Evolutionary conservation across 2,888 invertebrate genomes (phyloP).

Genomic region (Agrotis segetum): DNA sequence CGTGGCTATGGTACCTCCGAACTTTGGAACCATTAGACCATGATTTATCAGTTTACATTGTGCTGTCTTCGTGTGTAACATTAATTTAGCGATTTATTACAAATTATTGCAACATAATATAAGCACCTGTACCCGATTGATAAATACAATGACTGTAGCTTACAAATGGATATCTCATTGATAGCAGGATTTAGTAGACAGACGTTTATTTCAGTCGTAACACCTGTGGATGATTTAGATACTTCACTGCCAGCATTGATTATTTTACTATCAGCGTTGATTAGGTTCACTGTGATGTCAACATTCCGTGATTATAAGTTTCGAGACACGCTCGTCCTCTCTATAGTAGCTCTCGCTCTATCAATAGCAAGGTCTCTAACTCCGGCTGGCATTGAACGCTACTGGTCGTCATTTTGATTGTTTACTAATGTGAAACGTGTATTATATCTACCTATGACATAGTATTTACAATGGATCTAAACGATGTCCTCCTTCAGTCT

Average conservation of each 20-base stretch:
- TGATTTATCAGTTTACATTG: background rate
- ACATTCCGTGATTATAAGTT: slow-evolving; percentile 5
- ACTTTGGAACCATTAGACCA: background rate
- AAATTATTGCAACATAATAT: background rate
- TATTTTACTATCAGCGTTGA: slow-evolving; percentile 32
- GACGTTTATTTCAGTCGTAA: background rate
- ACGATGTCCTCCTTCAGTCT: slow-evolving; percentile 79
- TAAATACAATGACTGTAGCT: background rate
- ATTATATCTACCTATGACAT: background rate
- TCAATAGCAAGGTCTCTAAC: slow-evolving; percentile 27
- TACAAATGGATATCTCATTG: background rate
- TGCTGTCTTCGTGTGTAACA: background rate
- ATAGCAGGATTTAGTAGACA: slow-evolving; percentile 23
- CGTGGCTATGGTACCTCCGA: background rate
- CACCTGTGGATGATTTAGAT: slow-evolving; percentile 11
- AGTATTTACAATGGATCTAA: slow-evolving; percentile 76
- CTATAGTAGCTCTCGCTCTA: slow-evolving; percentile 17
- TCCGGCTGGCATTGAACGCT: slow-evolving; percentile 47
- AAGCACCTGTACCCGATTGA: background rate
- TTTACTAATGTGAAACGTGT: slow-evolving; percentile 42
- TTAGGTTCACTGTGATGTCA: slow-evolving; percentile 18
- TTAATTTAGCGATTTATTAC: too few species aligned
- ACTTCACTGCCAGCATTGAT: slow-evolving; percentile 28
- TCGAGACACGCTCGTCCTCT: slow-evolving; percentile 11
- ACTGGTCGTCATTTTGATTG: slow-evolving; percentile 14